Evolutionary conservation across 2,113 vertebrate species (phyloP), one percentile per base, ranked within the genome.

Genomic region (Pollachius pollachius): DNA sequence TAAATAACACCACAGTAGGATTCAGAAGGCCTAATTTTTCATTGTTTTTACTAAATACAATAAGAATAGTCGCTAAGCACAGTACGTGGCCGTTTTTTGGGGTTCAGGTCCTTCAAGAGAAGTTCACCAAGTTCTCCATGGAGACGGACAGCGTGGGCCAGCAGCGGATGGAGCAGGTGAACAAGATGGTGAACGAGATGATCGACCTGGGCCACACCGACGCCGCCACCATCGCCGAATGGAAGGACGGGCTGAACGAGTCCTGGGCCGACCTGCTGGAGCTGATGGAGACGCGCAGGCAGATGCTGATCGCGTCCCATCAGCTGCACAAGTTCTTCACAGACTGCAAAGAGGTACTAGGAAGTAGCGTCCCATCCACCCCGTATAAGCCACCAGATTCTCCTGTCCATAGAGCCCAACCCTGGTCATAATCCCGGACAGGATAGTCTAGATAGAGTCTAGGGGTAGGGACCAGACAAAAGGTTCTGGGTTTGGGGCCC

Each of bases 161-260:
- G 89, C 94, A 94, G 86, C 94, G 95, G 0, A 94, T 98, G 88
- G 94, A 96, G 27, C 84, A 90, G 0, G 92, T 94, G 68, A 97
- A 96, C 7, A 82, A 85, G 5, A 87, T 95, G 91, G 96, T 95
- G n/a, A 95, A 96, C 0, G 94, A 95, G 73, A 94, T 97, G 85
- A 98, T 98, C 15, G 89, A 95, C 0, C 94, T 93, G 0, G 94
- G 96, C 21, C 95, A 98, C 63, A 85, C 94, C 0, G 95, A 96
- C 13, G 94, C 94, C 0, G 95, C 96, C 84, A 95, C 94, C 11
- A 94, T 97, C 7, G 96, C 96, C 0, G 96, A 97, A 89, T 98
- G 96, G 96, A 98, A 98, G 78, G 96, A 97, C n/a, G 91, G 94
- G 0, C 87, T 98, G 71, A 96, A 96, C 1, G 96, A 98, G 81